Evolutionary conservation across 2,113 vertebrate species (phyloP), one percentile per base, ranked within the genome.

Genomic region (Beaufortia kweichowensis): DNA sequence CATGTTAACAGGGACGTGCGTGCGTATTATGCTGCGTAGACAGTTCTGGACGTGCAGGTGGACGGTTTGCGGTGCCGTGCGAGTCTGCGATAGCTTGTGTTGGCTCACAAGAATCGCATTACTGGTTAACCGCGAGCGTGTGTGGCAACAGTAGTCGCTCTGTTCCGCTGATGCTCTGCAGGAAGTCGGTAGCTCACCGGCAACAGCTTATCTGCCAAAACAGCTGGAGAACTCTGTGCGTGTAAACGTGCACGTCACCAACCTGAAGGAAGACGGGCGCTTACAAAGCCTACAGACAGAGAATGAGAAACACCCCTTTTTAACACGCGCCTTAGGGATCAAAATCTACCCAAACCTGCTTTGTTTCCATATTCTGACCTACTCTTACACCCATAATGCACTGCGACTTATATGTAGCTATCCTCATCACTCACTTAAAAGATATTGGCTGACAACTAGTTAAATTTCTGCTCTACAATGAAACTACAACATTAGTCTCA

Each of bases 181-280:
- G 81, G 85, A 79, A 64, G 77, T 80, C 73, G 73, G 76, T 86
- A 83, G 84, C 84, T 82, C 82, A 56, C 82, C 46, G 31, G 59
- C 67, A 57, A 76, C 55, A 73, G 84, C 85, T 89, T 90, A 90
- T 90, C 88, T 88, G 85, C 80, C 86, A 86, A 83, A 89, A 84
- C 89, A 91, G 89, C 87, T 85, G 71, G 87, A 80, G 80, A 62
- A 55, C 83, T 65, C 79, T 71, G 71, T 79, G 79, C 80, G 0
- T n/a, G 19, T 21, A 7, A 41, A 57, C 21, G 4, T 26, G 15
- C 33, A 33, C 56, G 15, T 72, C 69, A 3, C 21, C 55, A 12
- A 73, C 23, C 33, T 77, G 74, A 85, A 63, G 59, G 43, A 62
- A 43, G 33, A 56, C 63, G 73, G 41, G 19, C 2, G 61, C 73